Base-by-base conservation (phyloP, 2,888 invertebrate species). In the Pyrrhosoma nymphula region DNA sequence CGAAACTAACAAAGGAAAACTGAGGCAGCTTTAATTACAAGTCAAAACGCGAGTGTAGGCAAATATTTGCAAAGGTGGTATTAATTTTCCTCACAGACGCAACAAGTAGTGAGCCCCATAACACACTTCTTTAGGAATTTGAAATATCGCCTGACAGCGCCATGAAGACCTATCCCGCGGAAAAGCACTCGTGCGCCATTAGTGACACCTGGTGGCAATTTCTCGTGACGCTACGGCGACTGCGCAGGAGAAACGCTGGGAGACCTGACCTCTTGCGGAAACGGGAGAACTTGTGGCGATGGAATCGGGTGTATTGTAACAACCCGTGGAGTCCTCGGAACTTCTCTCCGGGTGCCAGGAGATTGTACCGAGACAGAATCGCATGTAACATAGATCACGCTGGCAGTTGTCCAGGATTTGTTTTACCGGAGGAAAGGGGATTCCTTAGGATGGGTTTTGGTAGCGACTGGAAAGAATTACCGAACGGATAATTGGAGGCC, bases 201-300 rank as follows among this genome's bases (percentile, higher is more conserved):
- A 93, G 47, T 93, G 93, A 47, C 93, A 93, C 69, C 93, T 93
- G 35, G 39, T 55, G 93, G 69, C 63, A 47, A n/a, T 39, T 47
- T 47, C 47, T 26, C 14, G 75, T 18, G 69, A 47, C 35, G 18
- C 69, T 39, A 47, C 69, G 47, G 93, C 93, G 93, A n/a, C 93
- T 93, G 93, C 93, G 93, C 93, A 93, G 93, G 60, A 93, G 69
- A 47, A 26, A 8, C 91, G 35, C 69, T 93, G 93, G 55, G 26
- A 18, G 69, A 69, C 26, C 69, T 55, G 93, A 93, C 93, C 93
- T 93, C 93, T 93, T 6, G n/a, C 93, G 93, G 69, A n/a, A 47
- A 16, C 12, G 26, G 39, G 1, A 1, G 47, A 75, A 93, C 26
- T 69, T n/a, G n/a, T 16, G 3, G 35, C 14, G 8, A 82, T 82